Base-by-base conservation (phyloP, 2,797 vertebrate genomes). In the Manis pentadactyla region DNA sequence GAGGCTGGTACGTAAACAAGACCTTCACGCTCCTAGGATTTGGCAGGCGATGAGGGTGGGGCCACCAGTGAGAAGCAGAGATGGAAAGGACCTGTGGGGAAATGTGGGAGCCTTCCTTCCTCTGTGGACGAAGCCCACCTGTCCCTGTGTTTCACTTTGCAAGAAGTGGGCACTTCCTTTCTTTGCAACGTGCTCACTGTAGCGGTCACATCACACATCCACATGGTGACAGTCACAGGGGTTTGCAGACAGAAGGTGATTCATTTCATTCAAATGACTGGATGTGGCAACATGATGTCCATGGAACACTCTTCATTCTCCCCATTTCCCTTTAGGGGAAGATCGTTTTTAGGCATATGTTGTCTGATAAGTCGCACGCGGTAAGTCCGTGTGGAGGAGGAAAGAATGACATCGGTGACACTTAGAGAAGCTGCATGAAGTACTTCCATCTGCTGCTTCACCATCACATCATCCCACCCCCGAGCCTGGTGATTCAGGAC, bases 351-450 rank as follows among this genome's bases (percentile, higher is more conserved):
- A 64, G 29, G 34, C n/a, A 1, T 11, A 4, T 29, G 27, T 4
- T 21, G 5, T 34, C 63, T 31, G 94, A 19, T 0, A 29, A 59
- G 59, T 27, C 25, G 11, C 39, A 42, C 0, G 9, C 0, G 39
- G n/a, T 2, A 5, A 46, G 39, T 49, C 46, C 31, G 66, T 4
- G 53, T 0, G 29, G 12, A 29, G n/a, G 68, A n/a, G 34, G 55
- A 57, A 51, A 27, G 59, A 9, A 5, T 0, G 9, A 1, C 10
- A 18, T 12, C 2, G 0, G 3, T 0, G 29, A 27, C 25, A 19
- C 51, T 21, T 0, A 17, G 21, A 1, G 3, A 53, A 39, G 53
- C 19, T 49, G 11, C 73, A 11, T 1, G 1, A 37, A 13, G 55
- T 1, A 2, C 7, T 42, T 78, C 37, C 53, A 5, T 2, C n/a